Conservation (phyloP, 2,888 invertebrate species). For the Scaptomyza caliginosa region DNA sequence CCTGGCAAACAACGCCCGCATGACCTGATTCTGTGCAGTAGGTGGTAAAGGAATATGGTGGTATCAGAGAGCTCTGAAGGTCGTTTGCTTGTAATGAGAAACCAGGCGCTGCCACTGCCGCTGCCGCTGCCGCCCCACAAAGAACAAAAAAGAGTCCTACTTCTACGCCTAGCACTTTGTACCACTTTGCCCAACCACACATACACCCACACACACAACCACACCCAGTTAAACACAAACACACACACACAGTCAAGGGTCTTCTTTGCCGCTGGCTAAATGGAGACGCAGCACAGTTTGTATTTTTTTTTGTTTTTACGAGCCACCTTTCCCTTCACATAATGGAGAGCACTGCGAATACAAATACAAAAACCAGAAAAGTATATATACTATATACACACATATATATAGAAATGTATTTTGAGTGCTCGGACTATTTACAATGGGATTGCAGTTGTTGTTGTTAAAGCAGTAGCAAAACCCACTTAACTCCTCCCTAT, state of each 20-base stretch:
- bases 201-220: conserved; percentile 17
- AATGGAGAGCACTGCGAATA: conserved; percentile 57
- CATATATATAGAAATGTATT: neutral
- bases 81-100: conserved; percentile 69
- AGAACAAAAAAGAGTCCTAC: conserved; percentile 54
- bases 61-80: conserved; percentile 53
- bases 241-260: conserved; percentile 20
- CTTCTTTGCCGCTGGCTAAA: conserved; percentile 41
- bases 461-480: neutral
- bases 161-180: conserved; percentile 68
- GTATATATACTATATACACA: conserved; percentile 1
- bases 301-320: conserved; percentile 1
- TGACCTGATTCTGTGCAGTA: conserved; percentile 54
- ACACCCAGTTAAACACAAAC: conserved; percentile 24
- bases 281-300: conserved; percentile 50
- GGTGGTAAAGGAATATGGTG: conserved; percentile 1
- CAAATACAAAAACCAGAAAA: conserved; percentile 30
- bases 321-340: conserved; percentile 55
- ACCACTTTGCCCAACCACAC: conserved; percentile 69
- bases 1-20: conserved; percentile 41
- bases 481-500: neutral
- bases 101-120: conserved; percentile 35
- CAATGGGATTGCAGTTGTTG: conserved; percentile 72
- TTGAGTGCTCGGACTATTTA: conserved; percentile 69
- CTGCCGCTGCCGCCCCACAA: neutral